Conservation (phyloP, 2,797 vertebrate species). For the Gymnopithys bicolor region DNA sequence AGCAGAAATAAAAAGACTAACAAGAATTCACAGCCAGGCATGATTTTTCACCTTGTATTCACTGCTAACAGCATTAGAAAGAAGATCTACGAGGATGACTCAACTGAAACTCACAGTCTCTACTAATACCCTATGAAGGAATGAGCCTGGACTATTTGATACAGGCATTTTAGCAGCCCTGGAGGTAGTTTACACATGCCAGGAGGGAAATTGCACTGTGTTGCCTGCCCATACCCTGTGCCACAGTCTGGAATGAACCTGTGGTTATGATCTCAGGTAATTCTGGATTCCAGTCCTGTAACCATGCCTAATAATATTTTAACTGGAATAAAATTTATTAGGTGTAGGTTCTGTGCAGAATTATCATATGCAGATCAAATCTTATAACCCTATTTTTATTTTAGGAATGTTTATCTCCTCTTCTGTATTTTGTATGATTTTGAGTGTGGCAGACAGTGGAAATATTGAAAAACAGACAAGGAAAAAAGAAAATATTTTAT, state of each 20-base stretch:
- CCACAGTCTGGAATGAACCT: not conserved
- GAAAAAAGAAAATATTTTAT: not conserved
- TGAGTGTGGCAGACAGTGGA: not conserved
- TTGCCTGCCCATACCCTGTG: not conserved
- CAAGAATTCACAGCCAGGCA: not conserved
- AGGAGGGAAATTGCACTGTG: not conserved
- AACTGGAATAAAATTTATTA: not conserved
- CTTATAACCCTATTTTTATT: not conserved
- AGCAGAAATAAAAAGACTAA: not conserved
- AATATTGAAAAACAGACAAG: not conserved
- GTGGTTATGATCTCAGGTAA: not conserved
- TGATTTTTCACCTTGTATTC: not conserved
- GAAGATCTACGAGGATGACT: not conserved
- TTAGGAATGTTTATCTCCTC: not conserved
- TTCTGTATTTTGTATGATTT: not conserved
- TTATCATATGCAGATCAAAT: not conserved
- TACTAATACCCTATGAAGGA: not conserved
- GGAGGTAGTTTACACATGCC: not conserved
- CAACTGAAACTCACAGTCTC: not conserved
- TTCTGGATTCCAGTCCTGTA: not conserved
- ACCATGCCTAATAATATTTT: not conserved
- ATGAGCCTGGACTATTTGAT: not conserved
- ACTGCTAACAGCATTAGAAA: not conserved
- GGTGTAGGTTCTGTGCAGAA: not conserved
- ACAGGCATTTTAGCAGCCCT: not conserved